Conservation (phyloP, 2,113 vertebrate species). For the Mohoua ochrocephala region DNA sequence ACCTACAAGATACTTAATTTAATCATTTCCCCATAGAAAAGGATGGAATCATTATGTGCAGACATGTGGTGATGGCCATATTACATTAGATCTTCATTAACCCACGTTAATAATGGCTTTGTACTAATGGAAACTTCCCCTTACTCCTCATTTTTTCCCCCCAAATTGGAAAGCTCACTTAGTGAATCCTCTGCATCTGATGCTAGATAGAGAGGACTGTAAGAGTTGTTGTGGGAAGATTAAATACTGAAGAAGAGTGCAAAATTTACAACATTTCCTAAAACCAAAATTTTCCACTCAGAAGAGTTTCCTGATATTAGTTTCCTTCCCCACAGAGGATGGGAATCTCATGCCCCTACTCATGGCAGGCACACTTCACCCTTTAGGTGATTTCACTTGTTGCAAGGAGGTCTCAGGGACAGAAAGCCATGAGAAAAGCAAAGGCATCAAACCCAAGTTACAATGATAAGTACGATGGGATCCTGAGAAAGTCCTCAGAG, state of each 20-base stretch:
- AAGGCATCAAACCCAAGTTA: not conserved
- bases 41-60: constrained; percentile 33
- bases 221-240: not conserved
- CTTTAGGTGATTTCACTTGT: not conserved
- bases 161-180: not conserved
- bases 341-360: not conserved
- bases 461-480: not conserved
- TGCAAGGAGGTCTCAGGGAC: not conserved
- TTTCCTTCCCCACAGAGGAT: not conserved
- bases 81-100: constrained; percentile 68
- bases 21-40: constrained; percentile 48
- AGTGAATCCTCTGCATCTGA: not conserved
- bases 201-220: not conserved
- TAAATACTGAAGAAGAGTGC: not conserved
- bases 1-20: constrained; percentile 63
- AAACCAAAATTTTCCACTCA: not conserved
- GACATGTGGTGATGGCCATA: constrained; percentile 52
- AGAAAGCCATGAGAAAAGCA: not conserved
- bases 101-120: constrained; percentile 52
- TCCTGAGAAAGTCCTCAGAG: not conserved
- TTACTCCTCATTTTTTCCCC: not conserved
- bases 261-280: not conserved
- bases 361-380: not conserved
- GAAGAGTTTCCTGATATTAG: not conserved
- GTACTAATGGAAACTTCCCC: constrained; percentile 31